Base-by-base conservation (phyloP, 1,140 invertebrate genomes). In the Drosophila subobscura region DNA sequence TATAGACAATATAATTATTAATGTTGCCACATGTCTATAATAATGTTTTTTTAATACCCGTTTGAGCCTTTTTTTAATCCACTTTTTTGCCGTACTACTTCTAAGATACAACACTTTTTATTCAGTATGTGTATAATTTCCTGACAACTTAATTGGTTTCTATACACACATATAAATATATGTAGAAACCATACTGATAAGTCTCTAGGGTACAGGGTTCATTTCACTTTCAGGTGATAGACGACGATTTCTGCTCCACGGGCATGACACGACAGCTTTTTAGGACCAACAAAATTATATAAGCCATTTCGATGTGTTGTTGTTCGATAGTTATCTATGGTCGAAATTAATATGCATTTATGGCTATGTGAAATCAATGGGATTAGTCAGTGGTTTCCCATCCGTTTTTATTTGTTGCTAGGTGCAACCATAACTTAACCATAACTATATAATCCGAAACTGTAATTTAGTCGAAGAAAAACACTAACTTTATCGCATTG, bases 141-240 rank as follows among this genome's bases (percentile, higher is more conserved):
- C 27, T 1, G 2, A 5, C 16, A 47, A 67, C 42, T 49, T 41
- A 67, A 65, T 53, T 65, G 41, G 5, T 25, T 5, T 49, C 53
- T 37, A 41, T 27, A 14, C 6, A 16, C 12, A 33, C 16, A 12
- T 4, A 37, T 10, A 37, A 10, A 12, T 37, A 10, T 10, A 37
- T 37, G 33, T 37, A 4, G 49, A 22, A 54, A 72, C 10, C 5
- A 41, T 20, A 53, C 54, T 72, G 63, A 66, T 71, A 75, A 67
- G 55, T 27, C 16, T 7, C 4, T 2, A 37, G 40, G 72, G 77
- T 85, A 44, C 80, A 77, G 51, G 74, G 72, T 85, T 80, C 81
- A 73, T 4, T 84, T 72, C 27, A 44, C 49, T 77, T 54, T 52
- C 54, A 68, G 53, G 41, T 55, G 47, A 16, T 41, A 23, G 5